Evolutionary conservation across 2,113 vertebrate species (phyloP), one percentile per base, ranked within the genome.

Genomic region (Coracopsis vasa): DNA sequence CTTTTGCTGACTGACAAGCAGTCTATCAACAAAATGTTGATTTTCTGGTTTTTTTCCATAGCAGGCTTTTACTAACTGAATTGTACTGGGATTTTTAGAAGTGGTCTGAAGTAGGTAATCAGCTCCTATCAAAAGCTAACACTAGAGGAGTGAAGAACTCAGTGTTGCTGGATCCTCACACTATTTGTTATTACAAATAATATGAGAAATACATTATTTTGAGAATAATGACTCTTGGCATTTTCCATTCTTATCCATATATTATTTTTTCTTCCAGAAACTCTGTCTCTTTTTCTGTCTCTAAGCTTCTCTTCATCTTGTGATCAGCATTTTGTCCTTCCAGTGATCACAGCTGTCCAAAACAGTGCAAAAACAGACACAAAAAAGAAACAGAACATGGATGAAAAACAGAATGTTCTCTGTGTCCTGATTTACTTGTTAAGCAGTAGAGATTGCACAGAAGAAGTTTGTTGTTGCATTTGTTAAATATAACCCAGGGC

Each of bases 361-460:
- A 94, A 72, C 50, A 88, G 70, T 35, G 53, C n/a, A 88, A 91
- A 81, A 95, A 70, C 80, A 91, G 64, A 72, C 33, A 92, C 13
- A 91, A 81, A 94, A 83, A 80, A 88, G 50, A 86, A 91, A 45
- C 18, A 60, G 33, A 94, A 85, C 51, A 75, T 20, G 39, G 39
- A 87, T 89, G 73, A 88, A 94, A 96, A 93, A 29, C 90, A 95
- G 33, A 95, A 93, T 79, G 88, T 92, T 96, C 92, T 81, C 86
- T 86, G 9, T 86, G 64, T 75, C 33, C 80, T 81, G 39, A 91
- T 80, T 44, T 81, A 85, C 35, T 94, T 91, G 73, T 85, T 94
- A 89, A 92, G 51, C 72, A 24, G n/a, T 31, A 88, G 58, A 84
- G 47, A 80, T 24, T 78, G 87, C 47, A 88, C 20, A 65, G 73